These are phyloP conservation scores for Drosophila triauraria DNA, from an alignment of 1,140 invertebrate species.

Conservation along the genomic window DNA sequence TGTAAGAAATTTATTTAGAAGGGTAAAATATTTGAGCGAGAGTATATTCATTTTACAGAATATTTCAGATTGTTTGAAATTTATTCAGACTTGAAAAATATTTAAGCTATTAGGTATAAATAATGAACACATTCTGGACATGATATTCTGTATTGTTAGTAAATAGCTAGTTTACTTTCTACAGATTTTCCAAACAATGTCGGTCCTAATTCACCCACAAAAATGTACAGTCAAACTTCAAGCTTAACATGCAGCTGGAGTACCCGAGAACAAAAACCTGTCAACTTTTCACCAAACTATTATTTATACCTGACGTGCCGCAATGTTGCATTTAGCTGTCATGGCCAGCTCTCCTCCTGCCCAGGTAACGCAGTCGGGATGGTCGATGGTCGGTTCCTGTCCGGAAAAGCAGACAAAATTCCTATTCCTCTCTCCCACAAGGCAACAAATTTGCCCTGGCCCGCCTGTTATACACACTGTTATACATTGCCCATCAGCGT, in stretches of 20 bases:
- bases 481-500: slow-evolving; percentile 42
- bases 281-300: slow-evolving; percentile 12
- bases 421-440: not conserved
- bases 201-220: not conserved
- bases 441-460: slow-evolving; percentile 31
- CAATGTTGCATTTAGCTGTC: slow-evolving; percentile 39
- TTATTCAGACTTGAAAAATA: too few relatives aligned
- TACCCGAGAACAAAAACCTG: not conserved
- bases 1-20: too few relatives aligned
- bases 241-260: not conserved
- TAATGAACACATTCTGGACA: too few relatives aligned
- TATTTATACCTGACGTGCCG: slow-evolving; percentile 18
- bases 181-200: not conserved
- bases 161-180: too few relatives aligned
- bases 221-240: not conserved
- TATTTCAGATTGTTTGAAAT: too few relatives aligned
- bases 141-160: too few relatives aligned
- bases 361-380: slow-evolving; percentile 7
- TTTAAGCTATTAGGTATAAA: too few relatives aligned
- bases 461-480: slow-evolving; percentile 39
- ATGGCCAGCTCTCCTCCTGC: slow-evolving; percentile 22
- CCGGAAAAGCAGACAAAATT: slow-evolving; percentile 2
- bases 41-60: too few relatives aligned
- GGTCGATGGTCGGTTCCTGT: slow-evolving; percentile 2
- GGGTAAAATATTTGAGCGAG: too few relatives aligned